phyloP scores from a whole-genome alignment of 2,797 vertebrate species.

The Eulemur albifrons region DNA sequence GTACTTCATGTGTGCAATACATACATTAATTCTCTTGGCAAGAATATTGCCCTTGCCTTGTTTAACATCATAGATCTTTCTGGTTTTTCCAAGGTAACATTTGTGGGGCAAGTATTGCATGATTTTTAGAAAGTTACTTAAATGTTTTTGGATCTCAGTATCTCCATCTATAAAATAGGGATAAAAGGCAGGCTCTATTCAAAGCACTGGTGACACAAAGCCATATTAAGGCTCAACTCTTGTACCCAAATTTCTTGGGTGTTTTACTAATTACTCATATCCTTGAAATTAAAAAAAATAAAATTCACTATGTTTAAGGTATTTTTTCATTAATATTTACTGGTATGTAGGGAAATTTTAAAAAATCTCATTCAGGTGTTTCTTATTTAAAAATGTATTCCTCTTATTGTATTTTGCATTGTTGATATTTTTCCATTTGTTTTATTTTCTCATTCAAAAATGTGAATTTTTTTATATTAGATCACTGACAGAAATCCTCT shows the following conservation, averaged over 20 bases:
- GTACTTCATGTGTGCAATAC: not conserved
- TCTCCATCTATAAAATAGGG: not conserved
- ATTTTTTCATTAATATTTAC: not conserved
- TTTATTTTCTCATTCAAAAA: not conserved
- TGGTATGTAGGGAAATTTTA: not conserved
- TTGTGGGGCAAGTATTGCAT: not conserved
- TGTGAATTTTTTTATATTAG: not conserved
- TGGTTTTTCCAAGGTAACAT: not conserved
- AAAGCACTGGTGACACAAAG: not conserved
- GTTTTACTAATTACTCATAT: not conserved
- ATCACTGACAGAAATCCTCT: not conserved
- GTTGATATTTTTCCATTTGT: not conserved
- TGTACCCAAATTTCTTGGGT: not conserved
- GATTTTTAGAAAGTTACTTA: not conserved
- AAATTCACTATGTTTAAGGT: not conserved
- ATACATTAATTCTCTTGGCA: not conserved
- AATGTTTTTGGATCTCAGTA: not conserved
- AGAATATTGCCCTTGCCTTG: not conserved
- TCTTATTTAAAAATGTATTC: not conserved
- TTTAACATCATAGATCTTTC: not conserved
- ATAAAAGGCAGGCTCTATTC: not conserved
- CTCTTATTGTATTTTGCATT: not conserved
- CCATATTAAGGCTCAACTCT: not conserved
- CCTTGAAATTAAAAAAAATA: not conserved
- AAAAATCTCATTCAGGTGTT: not conserved